A percentile compares a stretch with the other conserved stretches of the same genome.
These are phyloP conservation scores for Brachyalestes nurse DNA, from an alignment of 2,797 vertebrate genomes.

Conservation along the genomic window DNA sequence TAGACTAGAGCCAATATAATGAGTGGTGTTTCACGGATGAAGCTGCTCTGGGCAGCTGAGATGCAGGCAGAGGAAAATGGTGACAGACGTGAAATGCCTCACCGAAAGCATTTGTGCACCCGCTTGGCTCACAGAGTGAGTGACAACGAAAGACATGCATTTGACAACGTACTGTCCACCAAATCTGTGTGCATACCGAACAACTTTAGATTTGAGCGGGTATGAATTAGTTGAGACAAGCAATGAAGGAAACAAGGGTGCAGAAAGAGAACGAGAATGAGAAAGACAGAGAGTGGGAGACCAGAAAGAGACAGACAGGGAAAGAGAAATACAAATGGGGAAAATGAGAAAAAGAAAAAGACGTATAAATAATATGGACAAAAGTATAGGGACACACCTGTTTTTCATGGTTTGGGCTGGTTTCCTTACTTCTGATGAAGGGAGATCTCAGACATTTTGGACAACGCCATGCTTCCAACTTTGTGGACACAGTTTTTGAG, in stretches of 20 bases:
- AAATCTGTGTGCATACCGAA: constrained; percentile 55
- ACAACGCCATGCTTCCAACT: no score
- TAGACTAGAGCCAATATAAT: constrained; percentile 7
- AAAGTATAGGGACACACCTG: no score
- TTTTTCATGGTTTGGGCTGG: no score
- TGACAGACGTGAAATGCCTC: constrained; percentile 52
- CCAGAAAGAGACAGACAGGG: neutral
- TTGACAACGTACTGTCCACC: constrained; percentile 62
- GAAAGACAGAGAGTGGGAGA: neutral
- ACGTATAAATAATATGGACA: no score
- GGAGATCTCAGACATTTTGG: no score
- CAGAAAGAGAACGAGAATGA: neutral
- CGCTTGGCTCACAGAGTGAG: constrained; percentile 51
- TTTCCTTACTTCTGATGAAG: no score
- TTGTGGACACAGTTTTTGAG: no score
- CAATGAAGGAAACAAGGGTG: constrained; percentile 29
- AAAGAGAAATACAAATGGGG: no score
- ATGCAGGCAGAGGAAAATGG: constrained; percentile 13
- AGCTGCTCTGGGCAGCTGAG: constrained; percentile 24
- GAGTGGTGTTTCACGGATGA: constrained; percentile 28
- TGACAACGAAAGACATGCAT: constrained; percentile 61
- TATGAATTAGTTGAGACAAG: constrained; percentile 58
- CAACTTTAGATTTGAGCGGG: constrained; percentile 42
- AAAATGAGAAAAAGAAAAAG: no score
- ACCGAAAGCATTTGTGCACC: constrained; percentile 30